Evolutionary conservation across 1,140 invertebrate genomes (phyloP).

Genomic region (Cryptotermes secundus): DNA sequence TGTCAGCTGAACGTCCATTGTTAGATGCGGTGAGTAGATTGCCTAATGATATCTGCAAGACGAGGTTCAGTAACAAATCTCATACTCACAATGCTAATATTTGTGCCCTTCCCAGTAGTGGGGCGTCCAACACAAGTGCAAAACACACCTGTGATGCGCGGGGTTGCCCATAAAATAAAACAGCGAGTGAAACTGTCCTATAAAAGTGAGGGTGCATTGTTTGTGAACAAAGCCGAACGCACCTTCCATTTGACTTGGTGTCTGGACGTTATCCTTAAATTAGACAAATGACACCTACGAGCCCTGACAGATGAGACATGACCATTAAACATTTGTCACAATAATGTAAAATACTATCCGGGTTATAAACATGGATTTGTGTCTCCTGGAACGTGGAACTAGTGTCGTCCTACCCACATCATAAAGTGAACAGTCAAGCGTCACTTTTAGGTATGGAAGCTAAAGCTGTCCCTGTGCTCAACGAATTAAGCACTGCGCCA

Average conservation of each 20-base stretch:
- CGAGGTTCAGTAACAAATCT: not conserved
- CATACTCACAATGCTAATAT: not conserved
- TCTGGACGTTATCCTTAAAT: constrained; percentile 5
- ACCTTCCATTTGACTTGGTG: not conserved
- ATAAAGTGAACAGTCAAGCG: too few species aligned
- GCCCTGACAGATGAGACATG: not conserved
- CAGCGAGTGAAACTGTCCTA: not conserved
- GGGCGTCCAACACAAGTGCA: not conserved
- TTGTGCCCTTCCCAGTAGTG: not conserved
- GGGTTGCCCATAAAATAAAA: not conserved
- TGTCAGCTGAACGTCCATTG: not conserved
- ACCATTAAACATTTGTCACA: not conserved
- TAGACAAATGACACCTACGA: not conserved
- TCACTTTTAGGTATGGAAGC: too few species aligned
- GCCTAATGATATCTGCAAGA: not conserved
- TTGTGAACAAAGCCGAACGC: not conserved
- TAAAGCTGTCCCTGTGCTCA: too few species aligned
- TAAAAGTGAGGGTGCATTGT: not conserved
- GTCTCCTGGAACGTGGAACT: too few species aligned
- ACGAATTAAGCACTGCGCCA: too few species aligned
- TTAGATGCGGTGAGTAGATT: not conserved
- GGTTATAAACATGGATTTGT: not conserved
- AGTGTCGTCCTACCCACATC: too few species aligned
- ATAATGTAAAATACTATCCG: not conserved
- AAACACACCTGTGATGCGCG: not conserved